Percentiles rank a stretch among this genome's conserved stretches.
Evolutionary conservation across 1,140 invertebrate species (phyloP).

Genomic region (Brachionus sp.): DNA sequence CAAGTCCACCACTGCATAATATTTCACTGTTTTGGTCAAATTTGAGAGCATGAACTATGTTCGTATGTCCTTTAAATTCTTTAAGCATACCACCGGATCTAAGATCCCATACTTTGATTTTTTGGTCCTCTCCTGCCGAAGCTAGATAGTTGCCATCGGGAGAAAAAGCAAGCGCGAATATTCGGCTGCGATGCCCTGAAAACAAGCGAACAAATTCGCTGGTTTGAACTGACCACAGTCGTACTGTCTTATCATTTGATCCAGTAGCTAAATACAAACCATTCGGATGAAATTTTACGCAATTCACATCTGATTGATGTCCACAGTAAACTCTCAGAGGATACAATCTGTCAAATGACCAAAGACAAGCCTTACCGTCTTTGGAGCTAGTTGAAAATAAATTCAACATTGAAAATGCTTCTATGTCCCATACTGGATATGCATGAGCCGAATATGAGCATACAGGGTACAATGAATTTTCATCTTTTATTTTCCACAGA

Average conservation of each 20-base stretch:
- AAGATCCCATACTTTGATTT: constrained; percentile 70
- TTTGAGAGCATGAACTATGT: constrained; percentile 64
- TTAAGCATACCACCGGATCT: constrained; percentile 64
- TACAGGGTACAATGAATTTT: constrained; percentile 51
- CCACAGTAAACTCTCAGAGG: constrained; percentile 75
- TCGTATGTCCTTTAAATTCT: constrained; percentile 66
- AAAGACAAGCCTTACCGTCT: constrained; percentile 77
- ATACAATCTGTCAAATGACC: constrained; percentile 75
- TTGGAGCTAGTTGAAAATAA: constrained; percentile 70
- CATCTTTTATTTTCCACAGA: constrained; percentile 57
- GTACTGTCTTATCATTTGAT: constrained; percentile 62
- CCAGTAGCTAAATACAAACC: constrained; percentile 63
- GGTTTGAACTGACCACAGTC: constrained; percentile 63
- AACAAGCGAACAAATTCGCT: constrained; percentile 59
- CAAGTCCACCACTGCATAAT: constrained; percentile 63
- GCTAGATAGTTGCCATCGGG: constrained; percentile 69
- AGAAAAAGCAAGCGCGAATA: constrained; percentile 68
- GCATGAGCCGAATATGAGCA: constrained; percentile 69
- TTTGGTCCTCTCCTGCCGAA: constrained; percentile 68
- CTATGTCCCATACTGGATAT: constrained; percentile 80
- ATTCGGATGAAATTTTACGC: constrained; percentile 77
- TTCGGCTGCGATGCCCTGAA: constrained; percentile 65
- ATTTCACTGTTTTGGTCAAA: constrained; percentile 66
- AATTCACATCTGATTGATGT: constrained; percentile 76
- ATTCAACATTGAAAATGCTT: constrained; percentile 50